Base-by-base conservation (phyloP, 2,113 vertebrate species). In the Tonatia bakeri region DNA sequence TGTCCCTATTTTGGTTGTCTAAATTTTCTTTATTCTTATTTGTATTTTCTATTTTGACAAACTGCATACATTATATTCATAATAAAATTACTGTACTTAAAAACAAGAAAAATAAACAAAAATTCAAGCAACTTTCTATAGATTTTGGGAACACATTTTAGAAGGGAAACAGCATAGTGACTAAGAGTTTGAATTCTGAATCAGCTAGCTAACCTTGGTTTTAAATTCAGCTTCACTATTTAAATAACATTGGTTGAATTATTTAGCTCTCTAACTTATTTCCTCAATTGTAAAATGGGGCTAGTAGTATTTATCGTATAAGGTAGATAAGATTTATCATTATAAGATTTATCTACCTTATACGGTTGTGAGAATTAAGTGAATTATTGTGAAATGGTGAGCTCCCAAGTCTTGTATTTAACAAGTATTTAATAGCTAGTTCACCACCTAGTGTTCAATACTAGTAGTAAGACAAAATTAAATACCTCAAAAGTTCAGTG, bases 31-130 rank as follows among this genome's bases (percentile, higher is more conserved):
- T 90, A 77, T 89, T 87, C 40, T 89, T 93, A 84, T 20, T 79
- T 59, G 26, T 43, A 83, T 84, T 85, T 96, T 59, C 56, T 31
- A 69, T 93, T 94, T 93, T 87, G 47, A 64, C 12, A 83, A 96
- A 94, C 72, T 61, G 36, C 11, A 94, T 83, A 22, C 43, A 76
- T 93, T 88, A 69, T 22, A 81, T 59, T 73, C 70, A 59, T 75
- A n/a, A 82, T 90, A 56, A 61, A 82, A 43, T 61, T 31, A 54
- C 8, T 61, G 15, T 52, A 94, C 83, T 36, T 83, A 84, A 95
- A 79, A 87, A 73, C 65, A 86, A 65, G 75, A 86, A 90, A 93
- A 76, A 45, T 52, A 69, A 88, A 95, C 47, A 43, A 72, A 50
- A 79, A 83, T 72, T 64, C 33, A 77, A 33, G 15, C 33, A 36